Evolutionary conservation across 2,888 invertebrate species (phyloP).

Genomic region (Dryobota labecula): DNA sequence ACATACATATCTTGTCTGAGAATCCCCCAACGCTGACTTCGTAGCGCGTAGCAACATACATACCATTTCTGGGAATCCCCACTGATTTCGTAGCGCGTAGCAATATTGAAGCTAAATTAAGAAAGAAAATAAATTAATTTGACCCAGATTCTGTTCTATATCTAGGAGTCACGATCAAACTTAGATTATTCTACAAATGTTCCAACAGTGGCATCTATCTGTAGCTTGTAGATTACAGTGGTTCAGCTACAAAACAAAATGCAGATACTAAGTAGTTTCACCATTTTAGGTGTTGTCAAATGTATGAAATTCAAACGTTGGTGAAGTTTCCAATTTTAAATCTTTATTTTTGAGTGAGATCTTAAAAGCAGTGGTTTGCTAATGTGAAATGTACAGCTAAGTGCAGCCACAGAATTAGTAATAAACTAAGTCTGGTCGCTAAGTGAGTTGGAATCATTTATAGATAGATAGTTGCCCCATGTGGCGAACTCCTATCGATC

Average conservation of each 20-base stretch:
- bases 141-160: neutral
- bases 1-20: neutral
- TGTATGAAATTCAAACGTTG: neutral
- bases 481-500: neutral
- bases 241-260: neutral
- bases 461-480: neutral
- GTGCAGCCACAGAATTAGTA: neutral
- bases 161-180: neutral
- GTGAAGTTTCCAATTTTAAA: neutral
- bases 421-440: neutral
- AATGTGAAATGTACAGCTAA: neutral
- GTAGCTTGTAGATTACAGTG: too few relatives aligned
- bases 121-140: neutral
- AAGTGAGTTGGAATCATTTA: conserved; percentile 1
- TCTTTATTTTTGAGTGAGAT: neutral
- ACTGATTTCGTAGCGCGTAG: neutral
- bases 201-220: too few relatives aligned
- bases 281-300: neutral
- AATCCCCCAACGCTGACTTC: neutral
- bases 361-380: neutral
- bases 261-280: neutral
- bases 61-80: too few relatives aligned
- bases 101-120: neutral
- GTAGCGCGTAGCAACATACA: neutral
- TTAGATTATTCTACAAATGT: too few relatives aligned